A percentile compares a stretch with the other conserved stretches of the same genome.
These are phyloP conservation scores for Euzetes globulus DNA, from an alignment of 2,888 invertebrate species.

Conservation along the genomic window DNA sequence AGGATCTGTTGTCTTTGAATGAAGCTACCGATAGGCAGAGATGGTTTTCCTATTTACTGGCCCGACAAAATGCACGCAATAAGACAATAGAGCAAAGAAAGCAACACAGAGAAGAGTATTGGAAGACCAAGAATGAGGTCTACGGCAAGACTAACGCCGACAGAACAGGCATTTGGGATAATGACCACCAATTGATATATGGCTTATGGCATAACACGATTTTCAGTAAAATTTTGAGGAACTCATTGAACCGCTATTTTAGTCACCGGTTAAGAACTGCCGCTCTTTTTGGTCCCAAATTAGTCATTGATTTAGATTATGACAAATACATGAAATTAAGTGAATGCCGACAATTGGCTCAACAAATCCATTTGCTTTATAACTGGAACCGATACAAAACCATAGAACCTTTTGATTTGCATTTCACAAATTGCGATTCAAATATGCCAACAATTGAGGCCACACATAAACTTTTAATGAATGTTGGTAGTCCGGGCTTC, in stretches of 20 bases:
- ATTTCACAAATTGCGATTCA: conserved; percentile 49
- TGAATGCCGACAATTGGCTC: conserved; percentile 66
- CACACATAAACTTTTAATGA: neutral
- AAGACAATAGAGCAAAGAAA: neutral
- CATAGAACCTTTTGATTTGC: conserved; percentile 68
- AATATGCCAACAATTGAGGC: neutral
- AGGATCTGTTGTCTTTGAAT: conserved; percentile 6
- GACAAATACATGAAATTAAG: conserved; percentile 63
- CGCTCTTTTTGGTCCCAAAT: conserved; percentile 35
- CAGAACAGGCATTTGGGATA: neutral
- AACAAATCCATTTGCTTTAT: conserved; percentile 52
- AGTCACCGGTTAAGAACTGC: neutral
- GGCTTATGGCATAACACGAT: conserved; percentile 32
- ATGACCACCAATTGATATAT: neutral
- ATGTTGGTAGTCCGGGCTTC: neutral
- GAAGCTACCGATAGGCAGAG: neutral
- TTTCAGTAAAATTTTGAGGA: conserved; percentile 1
- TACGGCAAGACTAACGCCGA: neutral
- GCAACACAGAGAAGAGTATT: neutral
- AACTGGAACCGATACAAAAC: conserved; percentile 47
- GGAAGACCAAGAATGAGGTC: neutral
- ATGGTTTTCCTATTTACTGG: conserved; percentile 5
- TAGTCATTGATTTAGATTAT: conserved; percentile 77
- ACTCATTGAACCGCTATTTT: neutral
- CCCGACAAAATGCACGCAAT: neutral